phyloP scores from a whole-genome alignment of 1,140 invertebrate species.

The Heliconius nattereri region DNA sequence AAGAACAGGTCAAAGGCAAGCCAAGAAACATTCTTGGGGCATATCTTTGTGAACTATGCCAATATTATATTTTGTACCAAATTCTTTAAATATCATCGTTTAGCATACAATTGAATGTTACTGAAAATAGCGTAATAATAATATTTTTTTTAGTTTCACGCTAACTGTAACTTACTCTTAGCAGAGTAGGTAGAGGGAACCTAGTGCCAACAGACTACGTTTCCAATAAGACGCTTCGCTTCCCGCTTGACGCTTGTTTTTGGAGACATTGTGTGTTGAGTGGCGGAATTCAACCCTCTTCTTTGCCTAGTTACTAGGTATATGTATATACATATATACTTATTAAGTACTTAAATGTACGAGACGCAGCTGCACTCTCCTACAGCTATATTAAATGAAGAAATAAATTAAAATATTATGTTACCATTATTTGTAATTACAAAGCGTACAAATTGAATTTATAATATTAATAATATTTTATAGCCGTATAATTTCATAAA shows the following conservation, averaged over 20 bases:
- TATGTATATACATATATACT: too few species aligned
- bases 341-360: too few species aligned
- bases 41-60: slow-evolving; percentile 15
- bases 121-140: background rate
- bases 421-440: background rate
- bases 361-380: background rate
- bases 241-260: too few species aligned
- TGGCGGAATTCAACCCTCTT: too few species aligned
- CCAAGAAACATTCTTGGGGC: slow-evolving; percentile 20
- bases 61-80: background rate
- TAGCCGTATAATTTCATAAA: slow-evolving; percentile 9
- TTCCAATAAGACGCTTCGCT: too few species aligned
- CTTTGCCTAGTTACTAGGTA: too few species aligned
- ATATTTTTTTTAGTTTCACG: too few species aligned
- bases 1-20: slow-evolving; percentile 2
- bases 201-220: too few species aligned
- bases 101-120: background rate
- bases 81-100: background rate
- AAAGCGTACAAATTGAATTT: background rate
- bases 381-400: background rate
- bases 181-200: too few species aligned
- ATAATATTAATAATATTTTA: slow-evolving; percentile 7
- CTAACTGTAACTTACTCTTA: too few species aligned
- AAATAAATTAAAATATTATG: background rate
- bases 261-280: too few species aligned